A percentile compares a stretch with the other conserved stretches of the same genome.
Evolutionary conservation across 2,797 vertebrate genomes (phyloP).

Genomic region (Sitta carolinensis): DNA sequence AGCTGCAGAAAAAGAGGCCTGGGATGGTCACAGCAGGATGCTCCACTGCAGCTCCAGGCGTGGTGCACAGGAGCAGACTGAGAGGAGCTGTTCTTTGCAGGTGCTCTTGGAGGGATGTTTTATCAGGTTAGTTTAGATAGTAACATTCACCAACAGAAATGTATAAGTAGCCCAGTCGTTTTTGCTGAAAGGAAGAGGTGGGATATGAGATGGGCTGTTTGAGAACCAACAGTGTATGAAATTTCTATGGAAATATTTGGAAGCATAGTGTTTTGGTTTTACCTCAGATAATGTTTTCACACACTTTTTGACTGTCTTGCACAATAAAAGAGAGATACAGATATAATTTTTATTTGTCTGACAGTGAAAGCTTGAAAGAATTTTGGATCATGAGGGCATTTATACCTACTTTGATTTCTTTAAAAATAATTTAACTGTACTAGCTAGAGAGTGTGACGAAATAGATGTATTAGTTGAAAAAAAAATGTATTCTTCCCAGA

Average conservation of each 20-base stretch:
- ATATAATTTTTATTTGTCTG: background rate
- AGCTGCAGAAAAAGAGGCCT: background rate
- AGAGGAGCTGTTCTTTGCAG: background rate
- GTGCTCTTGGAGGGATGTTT: background rate
- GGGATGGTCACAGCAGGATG: background rate
- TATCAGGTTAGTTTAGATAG: background rate
- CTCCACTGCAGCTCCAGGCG: background rate
- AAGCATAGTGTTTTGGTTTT: background rate
- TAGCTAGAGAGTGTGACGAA: background rate
- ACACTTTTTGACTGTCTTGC: background rate
- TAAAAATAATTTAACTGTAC: background rate
- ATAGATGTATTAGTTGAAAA: background rate
- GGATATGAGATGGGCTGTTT: background rate
- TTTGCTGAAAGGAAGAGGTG: background rate
- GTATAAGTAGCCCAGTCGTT: background rate
- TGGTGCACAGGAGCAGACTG: background rate
- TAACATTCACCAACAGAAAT: background rate
- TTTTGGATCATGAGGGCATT: background rate
- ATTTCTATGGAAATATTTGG: background rate
- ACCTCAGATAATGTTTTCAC: background rate
- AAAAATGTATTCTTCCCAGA: background rate
- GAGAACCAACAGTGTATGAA: background rate
- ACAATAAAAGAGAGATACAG: background rate
- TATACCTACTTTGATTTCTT: background rate
- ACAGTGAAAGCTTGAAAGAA: background rate